Base-by-base conservation (phyloP, 2,797 vertebrate species). In the Phyllotis vaccarum region DNA sequence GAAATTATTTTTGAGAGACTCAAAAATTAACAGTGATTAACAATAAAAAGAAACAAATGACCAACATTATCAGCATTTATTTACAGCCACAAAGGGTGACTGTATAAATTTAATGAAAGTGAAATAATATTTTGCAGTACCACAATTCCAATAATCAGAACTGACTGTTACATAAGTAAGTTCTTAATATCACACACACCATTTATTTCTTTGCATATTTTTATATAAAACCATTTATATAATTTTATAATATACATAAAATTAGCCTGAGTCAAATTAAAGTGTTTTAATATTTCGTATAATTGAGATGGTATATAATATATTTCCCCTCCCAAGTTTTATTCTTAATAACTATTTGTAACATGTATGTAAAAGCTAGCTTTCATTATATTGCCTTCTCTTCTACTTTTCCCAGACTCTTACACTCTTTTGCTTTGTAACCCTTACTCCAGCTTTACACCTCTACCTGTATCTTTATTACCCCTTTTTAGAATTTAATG, bases 1-100 rank as follows among this genome's bases (percentile, higher is more conserved):
- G 97, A 85, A 93, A 93, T 97, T 82, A 91, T 96, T 89, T 98
- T 91, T 98, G 91, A 97, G 93, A 98, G 70, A 27, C 68, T 92
- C 27, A 24, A 74, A 98, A 96, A 98, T 98, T 98, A 98, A 97
- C 98, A 96, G 74, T 97, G 93, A 97, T 98, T 97, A 96, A 93
- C 6, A 94, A 98, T 98, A 96, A 96, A 10, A 97, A 97, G 74
- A 96, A 98, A 98, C 97, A 98, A 98, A 97, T 66, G 93, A n/a
- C 54, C 97, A 96, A 40, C 29, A 95, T 96, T 97, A 98, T 98
- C 64, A 92, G 83, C 68, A n/a, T 52, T 96, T 75, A 43, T 70
- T 43, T 78, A 91, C 66, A 10, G 10, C 0, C 13, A 93, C 75
- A 12, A 70, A 75, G 58, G 21, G 70, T 43, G 82, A 76, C 81